Base-by-base conservation (phyloP, 2,797 vertebrate species). In the Neosilurus mollespiculum region DNA sequence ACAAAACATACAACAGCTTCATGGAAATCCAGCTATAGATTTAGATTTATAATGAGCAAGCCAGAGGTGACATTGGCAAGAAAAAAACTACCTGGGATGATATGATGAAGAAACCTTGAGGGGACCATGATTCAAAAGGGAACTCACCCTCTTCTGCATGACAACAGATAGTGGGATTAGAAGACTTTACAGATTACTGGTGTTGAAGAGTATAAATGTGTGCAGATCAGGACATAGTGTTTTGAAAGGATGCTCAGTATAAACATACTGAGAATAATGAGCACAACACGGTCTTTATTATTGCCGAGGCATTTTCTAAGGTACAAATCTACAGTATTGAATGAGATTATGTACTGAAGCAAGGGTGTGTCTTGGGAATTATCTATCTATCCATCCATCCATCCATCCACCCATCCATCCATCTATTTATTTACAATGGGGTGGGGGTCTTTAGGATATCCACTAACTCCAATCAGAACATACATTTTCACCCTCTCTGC, bases 401-500 rank as follows among this genome's bases (percentile, higher is more conserved):
- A 30, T 30, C 30, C 30, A 30, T 30, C 30, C 30, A 30, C 30
- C 1, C 30, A 30, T 30, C 30, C 30, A 30, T 30, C 30, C 30
- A 30, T 43, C 58, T 22, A 22, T 61, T 61, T 61, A 43, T 43
- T 43, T 43, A 30, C 30, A 30, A 30, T 30, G 30, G 30, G 30
- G 43, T 61, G 58, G 15, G 15, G 20, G 20, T 59, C 56, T 58
- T 75, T 12, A 34, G 18, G 18, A 12, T 34, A 22, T 58, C 4
- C 53, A 37, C 18, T 34, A 77, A 77, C 43, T 18, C 9, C 14
- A 78, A 16, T 34, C 49, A 4, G 22, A 49, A 24, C 56, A 70
- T 82, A 69, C 61, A 54, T 80, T 84, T 80, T 37, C 20, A 78
- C 79, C 76, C 34, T 56, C 9, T 84, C 59, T 59, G 84, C 51